Percentiles rank a stretch among this genome's conserved stretches.
phyloP scores from a whole-genome alignment of 2,113 vertebrate species.

The Stictonetta naevosa region DNA sequence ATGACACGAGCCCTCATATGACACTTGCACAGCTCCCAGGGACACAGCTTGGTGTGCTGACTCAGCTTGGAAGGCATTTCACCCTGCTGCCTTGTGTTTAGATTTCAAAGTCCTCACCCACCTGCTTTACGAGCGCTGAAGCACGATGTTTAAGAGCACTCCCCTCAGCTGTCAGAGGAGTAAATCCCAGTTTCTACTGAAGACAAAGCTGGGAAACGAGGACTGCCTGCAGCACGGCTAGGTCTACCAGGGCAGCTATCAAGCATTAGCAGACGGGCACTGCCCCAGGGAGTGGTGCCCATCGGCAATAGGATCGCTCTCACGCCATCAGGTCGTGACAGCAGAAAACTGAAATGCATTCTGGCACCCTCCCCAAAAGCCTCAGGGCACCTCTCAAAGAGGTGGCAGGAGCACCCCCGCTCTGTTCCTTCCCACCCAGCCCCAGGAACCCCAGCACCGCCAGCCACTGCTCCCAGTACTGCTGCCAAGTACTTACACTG shows the following conservation, averaged over 20 bases:
- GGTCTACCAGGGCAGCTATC: not conserved
- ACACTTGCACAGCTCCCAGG: not conserved
- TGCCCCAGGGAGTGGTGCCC: not conserved
- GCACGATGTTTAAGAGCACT: not conserved
- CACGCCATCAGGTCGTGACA: not conserved
- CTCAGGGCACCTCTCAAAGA: not conserved
- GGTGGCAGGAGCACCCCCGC: not conserved
- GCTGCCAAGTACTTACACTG: conserved; percentile 81
- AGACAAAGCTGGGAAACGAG: accelerated
- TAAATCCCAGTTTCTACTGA: not conserved
- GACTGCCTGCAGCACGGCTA: not conserved
- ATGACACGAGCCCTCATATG: not conserved
- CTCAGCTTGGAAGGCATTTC: not conserved
- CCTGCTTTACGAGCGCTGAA: not conserved
- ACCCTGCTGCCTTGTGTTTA: not conserved
- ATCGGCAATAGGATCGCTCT: not conserved
- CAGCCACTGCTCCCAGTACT: not conserved
- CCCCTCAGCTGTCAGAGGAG: not conserved
- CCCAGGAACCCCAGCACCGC: not conserved
- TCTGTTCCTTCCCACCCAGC: not conserved
- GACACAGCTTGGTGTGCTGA: not conserved
- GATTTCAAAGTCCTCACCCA: not conserved
- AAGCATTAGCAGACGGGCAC: not conserved
- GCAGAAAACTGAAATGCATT: not conserved
- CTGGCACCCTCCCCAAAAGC: not conserved